Evolutionary conservation across 2,888 invertebrate species (phyloP).

Genomic region (Euplexia lucipara): DNA sequence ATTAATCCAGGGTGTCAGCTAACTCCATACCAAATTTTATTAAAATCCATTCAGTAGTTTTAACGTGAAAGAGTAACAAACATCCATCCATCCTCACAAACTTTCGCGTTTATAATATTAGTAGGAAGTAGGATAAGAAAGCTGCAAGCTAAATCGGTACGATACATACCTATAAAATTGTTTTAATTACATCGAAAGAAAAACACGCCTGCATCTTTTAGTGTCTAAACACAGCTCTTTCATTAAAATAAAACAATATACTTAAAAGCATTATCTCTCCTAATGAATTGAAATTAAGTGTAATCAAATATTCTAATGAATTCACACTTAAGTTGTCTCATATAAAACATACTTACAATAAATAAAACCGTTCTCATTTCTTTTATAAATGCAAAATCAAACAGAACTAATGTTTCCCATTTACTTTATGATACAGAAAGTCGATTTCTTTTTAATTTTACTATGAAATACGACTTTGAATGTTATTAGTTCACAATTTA

Average conservation of each 20-base stretch:
- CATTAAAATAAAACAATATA: constrained; percentile 11
- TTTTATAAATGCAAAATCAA: constrained; percentile 9
- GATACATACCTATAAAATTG: neutral
- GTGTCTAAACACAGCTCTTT: neutral
- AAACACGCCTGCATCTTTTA: neutral
- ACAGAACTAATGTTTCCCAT: constrained; percentile 25
- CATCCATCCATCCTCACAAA: no score
- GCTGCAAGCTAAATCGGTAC: neutral
- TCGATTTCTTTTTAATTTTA: constrained; percentile 18
- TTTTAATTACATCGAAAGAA: neutral
- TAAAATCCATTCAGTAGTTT: no score
- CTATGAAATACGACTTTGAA: constrained; percentile 24
- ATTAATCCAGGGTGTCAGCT: no score
- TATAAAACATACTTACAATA: constrained; percentile 18
- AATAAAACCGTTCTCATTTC: constrained; percentile 29
- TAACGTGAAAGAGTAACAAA: no score
- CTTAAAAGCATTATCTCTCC: constrained; percentile 9
- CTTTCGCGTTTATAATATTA: no score
- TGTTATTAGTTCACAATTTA: constrained; percentile 33
- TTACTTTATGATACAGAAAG: constrained; percentile 13
- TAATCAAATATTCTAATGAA: constrained; percentile 49
- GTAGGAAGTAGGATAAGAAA: no score
- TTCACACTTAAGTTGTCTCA: constrained; percentile 19
- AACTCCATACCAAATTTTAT: no score
- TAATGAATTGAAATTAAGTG: constrained; percentile 24